Base-by-base conservation (phyloP, 2,113 vertebrate genomes). In the Tragelaphus buxtoni region DNA sequence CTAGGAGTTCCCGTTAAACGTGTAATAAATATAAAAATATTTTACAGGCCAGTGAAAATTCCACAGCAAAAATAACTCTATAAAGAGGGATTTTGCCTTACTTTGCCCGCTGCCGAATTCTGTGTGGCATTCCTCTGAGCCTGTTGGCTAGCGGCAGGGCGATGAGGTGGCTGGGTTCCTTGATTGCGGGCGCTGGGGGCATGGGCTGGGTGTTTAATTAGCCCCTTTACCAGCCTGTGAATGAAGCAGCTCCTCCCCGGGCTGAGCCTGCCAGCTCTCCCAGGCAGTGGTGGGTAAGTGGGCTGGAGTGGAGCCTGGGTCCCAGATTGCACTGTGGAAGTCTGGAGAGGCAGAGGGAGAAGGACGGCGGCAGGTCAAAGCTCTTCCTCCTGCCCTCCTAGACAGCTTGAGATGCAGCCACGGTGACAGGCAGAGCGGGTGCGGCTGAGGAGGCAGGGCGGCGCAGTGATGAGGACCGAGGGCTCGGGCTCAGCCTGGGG, bases 1-100 rank as follows among this genome's bases (percentile, higher is more conserved):
- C 99, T 98, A 99, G 98, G 98, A 99, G 98, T 98, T 99, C 99
- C 98, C 95, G 98, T 99, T 99, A 99, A 99, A 99, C 79, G 97
- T 56, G 97, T 99, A 98, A 99, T 99, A 99, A 99, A 99, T 98
- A 98, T 99, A 99, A 99, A 99, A 99, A 99, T 98, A 98, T 98
- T 99, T 99, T 99, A 99, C 97, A 98, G 98, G 98, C 98, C 98
- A 97, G 98, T 99, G 99, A 99, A 99, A 99, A 98, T 97, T 98
- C 98, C 98, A 98, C 99, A 98, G 98, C 97, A 99, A 98, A 99
- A 99, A 99, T 98, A 98, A 98, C 98, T 98, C 98, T 98, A 98
- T 98, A 98, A 98, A 98, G 98, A 98, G 98, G 69, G 98, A 98
- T 98, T 98, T 98, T 92, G 28, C 95, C 81, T 96, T 85, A 88